Conservation (phyloP, 2,113 vertebrate species). For the Crocuta crocuta region DNA sequence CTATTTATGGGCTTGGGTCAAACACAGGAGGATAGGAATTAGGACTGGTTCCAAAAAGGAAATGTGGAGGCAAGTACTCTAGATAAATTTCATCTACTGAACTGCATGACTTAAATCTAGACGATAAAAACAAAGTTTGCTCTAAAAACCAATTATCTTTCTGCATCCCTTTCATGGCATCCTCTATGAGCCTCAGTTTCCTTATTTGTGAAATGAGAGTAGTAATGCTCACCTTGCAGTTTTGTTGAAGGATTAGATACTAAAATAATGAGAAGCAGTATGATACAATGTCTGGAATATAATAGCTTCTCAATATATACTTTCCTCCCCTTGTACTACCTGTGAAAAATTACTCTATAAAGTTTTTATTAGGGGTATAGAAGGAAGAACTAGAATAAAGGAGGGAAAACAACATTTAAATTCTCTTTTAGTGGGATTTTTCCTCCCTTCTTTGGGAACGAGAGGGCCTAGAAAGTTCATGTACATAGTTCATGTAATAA, state of each 20-base stretch:
- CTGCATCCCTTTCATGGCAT: background rate
- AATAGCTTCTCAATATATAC: background rate
- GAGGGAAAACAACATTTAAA: background rate
- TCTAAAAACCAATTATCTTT: background rate
- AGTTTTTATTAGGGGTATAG: background rate
- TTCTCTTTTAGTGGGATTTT: background rate
- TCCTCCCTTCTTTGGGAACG: background rate
- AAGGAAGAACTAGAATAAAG: background rate
- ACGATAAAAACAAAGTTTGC: background rate
- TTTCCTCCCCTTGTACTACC: background rate
- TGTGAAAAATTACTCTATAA: background rate
- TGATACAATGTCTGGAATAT: background rate
- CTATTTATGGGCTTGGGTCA: background rate
- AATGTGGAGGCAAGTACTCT: background rate
- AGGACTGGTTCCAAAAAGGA: background rate
- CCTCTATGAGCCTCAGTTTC: background rate
- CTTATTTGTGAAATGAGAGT: background rate
- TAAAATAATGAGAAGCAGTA: conserved; percentile 30
- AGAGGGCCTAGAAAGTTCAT: background rate
- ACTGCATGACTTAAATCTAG: background rate
- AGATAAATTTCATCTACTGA: background rate
- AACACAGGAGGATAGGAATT: background rate
- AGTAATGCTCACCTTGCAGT: background rate
- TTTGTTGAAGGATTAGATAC: background rate
- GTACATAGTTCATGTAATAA: background rate